Evolutionary conservation across 2,113 vertebrate species (phyloP).

Genomic region (Himantopus leucocephalus): DNA sequence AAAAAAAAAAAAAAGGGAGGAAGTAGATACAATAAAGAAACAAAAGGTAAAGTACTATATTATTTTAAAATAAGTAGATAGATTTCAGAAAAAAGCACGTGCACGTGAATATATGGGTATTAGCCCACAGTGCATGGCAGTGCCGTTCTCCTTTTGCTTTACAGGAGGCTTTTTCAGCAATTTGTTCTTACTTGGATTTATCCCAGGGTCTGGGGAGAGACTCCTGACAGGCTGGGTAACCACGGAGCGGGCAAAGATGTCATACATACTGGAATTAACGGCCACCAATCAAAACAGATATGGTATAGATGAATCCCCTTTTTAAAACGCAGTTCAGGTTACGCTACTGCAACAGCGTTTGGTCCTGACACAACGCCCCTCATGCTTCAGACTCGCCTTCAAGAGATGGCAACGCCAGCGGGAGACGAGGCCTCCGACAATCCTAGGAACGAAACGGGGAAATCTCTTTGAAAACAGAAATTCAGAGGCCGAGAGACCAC

Average conservation of each 20-base stretch:
- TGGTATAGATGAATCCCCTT: not conserved
- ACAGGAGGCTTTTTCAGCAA: not conserved
- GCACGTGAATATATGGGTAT: not conserved
- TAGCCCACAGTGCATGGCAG: accelerated
- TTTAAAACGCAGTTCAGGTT: too few relatives aligned
- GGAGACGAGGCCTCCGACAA: not conserved
- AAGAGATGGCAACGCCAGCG: not conserved
- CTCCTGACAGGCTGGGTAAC: too few relatives aligned
- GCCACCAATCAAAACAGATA: not conserved
- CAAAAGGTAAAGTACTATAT: not conserved
- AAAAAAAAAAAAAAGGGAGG: not conserved
- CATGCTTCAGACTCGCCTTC: not conserved
- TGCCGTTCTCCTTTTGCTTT: not conserved
- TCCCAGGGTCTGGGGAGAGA: too few relatives aligned
- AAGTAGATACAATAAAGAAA: not conserved
- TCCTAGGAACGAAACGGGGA: not conserved
- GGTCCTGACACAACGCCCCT: not conserved
- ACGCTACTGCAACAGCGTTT: not conserved
- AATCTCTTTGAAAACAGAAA: not conserved
- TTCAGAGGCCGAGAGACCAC: not conserved
- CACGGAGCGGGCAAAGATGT: not conserved
- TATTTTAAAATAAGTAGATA: not conserved
- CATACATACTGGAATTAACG: accelerated
- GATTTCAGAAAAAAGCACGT: not conserved
- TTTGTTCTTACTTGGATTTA: not conserved